Base-by-base conservation (phyloP, 2,113 vertebrate species). In the Kryptolebias marmoratus region DNA sequence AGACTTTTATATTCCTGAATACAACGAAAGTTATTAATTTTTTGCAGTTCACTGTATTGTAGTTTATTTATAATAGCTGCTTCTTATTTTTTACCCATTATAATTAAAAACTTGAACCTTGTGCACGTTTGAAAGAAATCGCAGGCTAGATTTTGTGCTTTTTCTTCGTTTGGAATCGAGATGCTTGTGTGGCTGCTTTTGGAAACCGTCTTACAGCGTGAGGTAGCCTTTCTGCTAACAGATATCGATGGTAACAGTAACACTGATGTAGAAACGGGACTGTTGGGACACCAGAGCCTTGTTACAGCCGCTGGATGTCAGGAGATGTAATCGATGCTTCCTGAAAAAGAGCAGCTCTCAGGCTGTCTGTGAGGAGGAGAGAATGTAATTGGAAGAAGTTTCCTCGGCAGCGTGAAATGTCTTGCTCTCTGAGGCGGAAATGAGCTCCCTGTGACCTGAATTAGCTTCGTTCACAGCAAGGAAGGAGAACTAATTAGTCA, bases 71-170 rank as follows among this genome's bases (percentile, higher is more conserved):
- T 53, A 90, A 55, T 67, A 87, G 84, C 81, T 90, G 81, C 71
- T 79, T 57, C 71, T 73, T 49, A 0, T 53, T 4, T 69, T 18
- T 61, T 10, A 28, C 11, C 32, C 30, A 8, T 18, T 65, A 78
- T 5, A 42, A 58, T 42, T 36, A 49, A 52, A 39, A 77, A 39
- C 22, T n/a, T 60, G 48, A 82, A 47, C 4, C n/a, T 4, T 45
- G 32, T 59, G 9, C 14, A 22, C 10, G 22, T 32, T 68, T 58
- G 2, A 54, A 59, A 73, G 52, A 30, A 27, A 12, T 70, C 31
- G 54, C 15, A 16, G 60, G 55, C 55, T 61, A 11, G 63, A 57
- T 53, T 15, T 88, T 91, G 89, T 93, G 90, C 90, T 92, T 92
- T 86, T 83, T 56, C 69, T 12, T 50, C 32, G n/a, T 80, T 42